Percentiles rank a stretch among this genome's conserved stretches.
Conservation (phyloP, 2,113 vertebrate species). For the Plestiodon gilberti region DNA sequence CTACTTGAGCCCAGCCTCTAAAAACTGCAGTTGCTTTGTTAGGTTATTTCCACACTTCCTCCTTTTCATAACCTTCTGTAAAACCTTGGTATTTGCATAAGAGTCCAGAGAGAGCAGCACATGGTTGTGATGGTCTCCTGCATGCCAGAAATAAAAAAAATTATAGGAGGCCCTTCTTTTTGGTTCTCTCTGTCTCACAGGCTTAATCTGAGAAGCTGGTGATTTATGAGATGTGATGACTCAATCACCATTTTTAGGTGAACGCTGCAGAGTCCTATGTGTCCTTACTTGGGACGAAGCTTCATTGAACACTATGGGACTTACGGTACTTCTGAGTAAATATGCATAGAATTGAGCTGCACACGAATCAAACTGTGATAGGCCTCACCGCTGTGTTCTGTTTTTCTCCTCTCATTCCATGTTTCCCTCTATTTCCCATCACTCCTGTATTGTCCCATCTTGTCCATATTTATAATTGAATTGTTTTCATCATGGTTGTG, state of each 20-base stretch:
- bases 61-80: constrained; percentile 24
- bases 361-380: neutral
- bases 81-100: constrained; percentile 22
- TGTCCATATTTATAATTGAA: neutral
- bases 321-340: neutral
- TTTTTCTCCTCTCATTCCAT: neutral
- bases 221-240: neutral
- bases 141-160: constrained; percentile 11
- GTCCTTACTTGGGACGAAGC: neutral
- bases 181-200: neutral
- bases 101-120: neutral
- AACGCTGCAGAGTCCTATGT: neutral
- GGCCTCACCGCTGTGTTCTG: neutral
- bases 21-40: constrained; percentile 22
- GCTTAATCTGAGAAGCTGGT: neutral
- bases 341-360: neutral
- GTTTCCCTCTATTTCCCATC: neutral
- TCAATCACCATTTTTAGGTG: too few species aligned
- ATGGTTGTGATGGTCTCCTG: constrained; percentile 1
- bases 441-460: neutral
- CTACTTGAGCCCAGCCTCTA: constrained; percentile 11
- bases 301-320: neutral
- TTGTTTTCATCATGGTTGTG: neutral
- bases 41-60: constrained; percentile 29
- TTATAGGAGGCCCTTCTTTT: neutral